Percentiles rank a stretch among this genome's conserved stretches.
Evolutionary conservation across 2,113 vertebrate genomes (phyloP).

Genomic region (Mugil cephalus): DNA sequence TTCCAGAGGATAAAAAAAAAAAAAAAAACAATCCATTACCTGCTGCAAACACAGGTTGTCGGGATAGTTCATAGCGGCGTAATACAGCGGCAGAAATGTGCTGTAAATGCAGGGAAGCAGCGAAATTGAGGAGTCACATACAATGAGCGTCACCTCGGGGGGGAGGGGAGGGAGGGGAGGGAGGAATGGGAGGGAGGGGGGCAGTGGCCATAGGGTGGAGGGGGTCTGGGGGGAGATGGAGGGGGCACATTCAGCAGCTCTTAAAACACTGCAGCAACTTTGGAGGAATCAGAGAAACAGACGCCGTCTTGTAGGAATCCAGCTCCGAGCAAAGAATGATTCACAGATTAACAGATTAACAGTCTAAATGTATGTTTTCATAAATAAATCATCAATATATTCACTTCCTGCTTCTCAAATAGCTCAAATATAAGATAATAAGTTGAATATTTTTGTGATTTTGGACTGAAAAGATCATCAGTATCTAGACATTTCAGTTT

Average conservation of each 20-base stretch:
- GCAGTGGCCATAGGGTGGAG: constrained; percentile 46
- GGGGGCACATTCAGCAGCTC: constrained; percentile 35
- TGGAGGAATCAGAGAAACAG: constrained; percentile 28
- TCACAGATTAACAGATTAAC: too few species aligned
- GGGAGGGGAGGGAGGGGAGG: background rate
- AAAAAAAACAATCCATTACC: constrained; percentile 81
- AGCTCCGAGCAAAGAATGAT: too few species aligned
- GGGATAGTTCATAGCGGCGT: constrained; percentile 75
- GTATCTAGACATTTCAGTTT: too few species aligned
- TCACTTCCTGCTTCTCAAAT: too few species aligned
- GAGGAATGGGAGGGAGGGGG: constrained; percentile 27
- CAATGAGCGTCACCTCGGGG: constrained; percentile 80
- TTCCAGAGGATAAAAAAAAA: constrained; percentile 43
- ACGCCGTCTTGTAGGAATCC: too few species aligned
- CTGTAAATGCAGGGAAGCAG: constrained; percentile 84
- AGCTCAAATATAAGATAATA: too few species aligned
- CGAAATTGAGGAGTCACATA: constrained; percentile 86
- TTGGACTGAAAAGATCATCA: too few species aligned
- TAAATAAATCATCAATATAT: too few species aligned
- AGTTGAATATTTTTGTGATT: too few species aligned
- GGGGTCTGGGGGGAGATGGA: background rate
- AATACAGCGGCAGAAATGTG: constrained; percentile 80
- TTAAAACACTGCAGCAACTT: constrained; percentile 53
- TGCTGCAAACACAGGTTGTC: constrained; percentile 76
- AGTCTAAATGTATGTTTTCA: too few species aligned